phyloP scores from a whole-genome alignment of 2,113 vertebrate species.

The Phalacrocorax brasilianus region DNA sequence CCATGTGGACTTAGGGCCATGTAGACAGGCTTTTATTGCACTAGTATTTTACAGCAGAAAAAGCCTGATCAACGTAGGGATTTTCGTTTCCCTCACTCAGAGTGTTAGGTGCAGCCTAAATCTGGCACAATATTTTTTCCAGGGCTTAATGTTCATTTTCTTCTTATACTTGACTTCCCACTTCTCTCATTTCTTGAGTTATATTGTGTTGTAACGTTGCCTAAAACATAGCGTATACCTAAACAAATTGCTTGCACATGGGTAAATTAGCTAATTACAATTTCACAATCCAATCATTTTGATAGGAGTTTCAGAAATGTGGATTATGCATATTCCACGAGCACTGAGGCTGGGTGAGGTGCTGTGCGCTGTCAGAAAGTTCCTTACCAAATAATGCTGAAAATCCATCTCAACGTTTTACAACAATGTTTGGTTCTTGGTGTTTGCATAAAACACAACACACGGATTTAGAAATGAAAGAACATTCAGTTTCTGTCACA shows the following conservation, averaged over 20 bases:
- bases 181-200: background rate
- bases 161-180: background rate
- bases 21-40: background rate
- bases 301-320: background rate
- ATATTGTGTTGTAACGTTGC: background rate
- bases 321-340: background rate
- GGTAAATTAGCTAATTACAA: background rate
- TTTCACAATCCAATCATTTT: background rate
- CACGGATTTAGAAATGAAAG: background rate
- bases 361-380: background rate
- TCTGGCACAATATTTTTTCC: background rate
- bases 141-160: background rate
- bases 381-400: background rate
- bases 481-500: conserved; percentile 35
- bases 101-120: background rate
- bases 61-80: background rate
- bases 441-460: conserved; percentile 14
- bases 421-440: background rate
- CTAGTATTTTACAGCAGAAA: background rate
- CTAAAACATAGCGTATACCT: background rate
- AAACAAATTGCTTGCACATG: background rate
- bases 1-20: accelerated
- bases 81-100: background rate
- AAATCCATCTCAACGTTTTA: background rate
- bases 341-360: background rate